A percentile compares a stretch with the other conserved stretches of the same genome.
phyloP scores from a whole-genome alignment of 2,113 vertebrate genomes.

The Carettochelys insculpta region DNA sequence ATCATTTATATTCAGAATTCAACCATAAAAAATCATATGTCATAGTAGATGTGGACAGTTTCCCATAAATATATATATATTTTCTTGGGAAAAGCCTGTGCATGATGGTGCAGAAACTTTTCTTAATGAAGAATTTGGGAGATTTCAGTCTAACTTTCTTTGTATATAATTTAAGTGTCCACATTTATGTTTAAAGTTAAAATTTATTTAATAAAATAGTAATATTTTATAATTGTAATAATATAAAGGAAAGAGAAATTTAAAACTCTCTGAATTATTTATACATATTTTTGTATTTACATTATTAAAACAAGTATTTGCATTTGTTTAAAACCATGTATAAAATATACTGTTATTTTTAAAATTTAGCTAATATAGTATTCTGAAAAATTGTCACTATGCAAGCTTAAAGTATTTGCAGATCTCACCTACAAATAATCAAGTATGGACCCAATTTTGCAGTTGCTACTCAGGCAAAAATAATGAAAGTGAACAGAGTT shows the following conservation, averaged over 20 bases:
- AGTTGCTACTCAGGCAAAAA: background rate
- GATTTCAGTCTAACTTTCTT: background rate
- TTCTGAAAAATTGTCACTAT: background rate
- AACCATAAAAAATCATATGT: background rate
- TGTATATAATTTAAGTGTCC: background rate
- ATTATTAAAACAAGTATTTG: background rate
- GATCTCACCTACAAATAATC: background rate
- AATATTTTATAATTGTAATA: background rate
- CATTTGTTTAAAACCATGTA: background rate
- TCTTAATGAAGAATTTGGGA: background rate
- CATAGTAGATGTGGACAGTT: background rate
- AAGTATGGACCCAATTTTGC: background rate
- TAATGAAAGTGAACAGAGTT: background rate
- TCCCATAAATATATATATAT: background rate
- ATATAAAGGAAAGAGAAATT: slow-evolving; percentile 3
- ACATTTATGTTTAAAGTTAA: background rate
- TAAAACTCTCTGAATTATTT: background rate
- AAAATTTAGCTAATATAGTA: background rate
- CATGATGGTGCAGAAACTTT: background rate
- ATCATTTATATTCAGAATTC: background rate
- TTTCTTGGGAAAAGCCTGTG: background rate
- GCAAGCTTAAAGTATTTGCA: background rate
- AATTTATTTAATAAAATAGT: background rate
- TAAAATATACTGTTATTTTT: background rate
- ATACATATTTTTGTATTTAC: background rate